These are phyloP conservation scores for Neria commutata DNA, from an alignment of 2,888 invertebrate genomes.

Conservation along the genomic window DNA sequence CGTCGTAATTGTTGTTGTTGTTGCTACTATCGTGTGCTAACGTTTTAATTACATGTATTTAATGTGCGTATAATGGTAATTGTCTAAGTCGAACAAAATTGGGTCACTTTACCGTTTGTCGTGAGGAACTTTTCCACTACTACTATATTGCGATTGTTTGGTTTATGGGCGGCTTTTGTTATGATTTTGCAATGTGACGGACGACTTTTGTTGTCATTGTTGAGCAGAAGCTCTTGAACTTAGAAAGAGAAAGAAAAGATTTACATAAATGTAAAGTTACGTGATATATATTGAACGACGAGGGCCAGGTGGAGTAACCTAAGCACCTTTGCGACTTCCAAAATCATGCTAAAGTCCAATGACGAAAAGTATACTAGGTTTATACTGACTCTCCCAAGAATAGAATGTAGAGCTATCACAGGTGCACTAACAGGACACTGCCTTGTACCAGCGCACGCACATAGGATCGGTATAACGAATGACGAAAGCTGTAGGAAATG, in stretches of 20 bases:
- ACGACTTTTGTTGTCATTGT: neutral
- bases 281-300: no score
- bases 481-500: no score
- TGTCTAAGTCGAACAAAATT: conserved; percentile 15
- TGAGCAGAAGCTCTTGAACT: conserved; percentile 8
- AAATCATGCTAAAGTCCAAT: no score
- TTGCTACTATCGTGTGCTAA: conserved; percentile 20
- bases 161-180: neutral
- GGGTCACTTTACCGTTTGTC: conserved; percentile 8
- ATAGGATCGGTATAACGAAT: no score
- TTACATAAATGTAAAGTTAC: no score
- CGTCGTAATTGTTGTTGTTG: conserved; percentile 4
- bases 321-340: no score
- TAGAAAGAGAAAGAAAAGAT: neutral
- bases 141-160: neutral
- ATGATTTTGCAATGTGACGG: neutral
- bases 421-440: no score
- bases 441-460: no score
- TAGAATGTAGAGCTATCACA: no score
- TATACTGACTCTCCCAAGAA: no score
- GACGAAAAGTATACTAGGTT: no score
- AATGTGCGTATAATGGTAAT: conserved; percentile 17
- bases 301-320: no score
- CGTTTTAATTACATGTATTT: conserved; percentile 4
- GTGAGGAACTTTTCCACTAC: neutral